Percentiles rank a stretch among this genome's conserved stretches.
phyloP scores from a whole-genome alignment of 2,797 vertebrate genomes.

The Sciurus vulgaris region DNA sequence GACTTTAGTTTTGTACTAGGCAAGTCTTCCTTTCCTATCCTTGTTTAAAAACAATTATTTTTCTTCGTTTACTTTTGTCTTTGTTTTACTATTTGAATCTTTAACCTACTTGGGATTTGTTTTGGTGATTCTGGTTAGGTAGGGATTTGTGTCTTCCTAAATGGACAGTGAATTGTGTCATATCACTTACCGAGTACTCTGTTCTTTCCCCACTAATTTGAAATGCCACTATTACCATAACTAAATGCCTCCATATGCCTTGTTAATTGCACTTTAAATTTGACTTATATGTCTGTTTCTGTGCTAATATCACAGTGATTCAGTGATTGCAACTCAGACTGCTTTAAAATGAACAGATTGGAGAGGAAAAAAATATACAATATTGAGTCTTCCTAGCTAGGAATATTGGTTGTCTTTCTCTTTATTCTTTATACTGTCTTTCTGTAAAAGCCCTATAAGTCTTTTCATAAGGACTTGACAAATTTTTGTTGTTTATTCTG shows the following conservation, averaged over 20 bases:
- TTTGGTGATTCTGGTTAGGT: conserved; percentile 32
- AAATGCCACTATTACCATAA: conserved; percentile 32
- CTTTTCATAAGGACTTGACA: conserved; percentile 46
- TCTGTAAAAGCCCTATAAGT: background rate
- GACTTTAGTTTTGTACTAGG: background rate
- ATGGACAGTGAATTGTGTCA: background rate
- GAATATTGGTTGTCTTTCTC: background rate
- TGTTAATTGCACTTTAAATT: conserved; percentile 51
- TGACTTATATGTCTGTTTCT: background rate
- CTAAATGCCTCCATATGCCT: background rate
- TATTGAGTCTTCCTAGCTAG: background rate
- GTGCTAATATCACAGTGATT: conserved; percentile 49
- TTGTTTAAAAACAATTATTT: conserved; percentile 33
- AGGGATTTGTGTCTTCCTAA: conserved; percentile 26
- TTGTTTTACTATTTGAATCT: conserved; percentile 40
- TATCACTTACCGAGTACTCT: background rate
- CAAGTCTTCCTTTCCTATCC: background rate
- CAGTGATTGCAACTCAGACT: background rate
- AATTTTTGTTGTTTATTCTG: background rate
- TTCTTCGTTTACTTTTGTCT: background rate
- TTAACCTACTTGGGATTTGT: conserved; percentile 14
- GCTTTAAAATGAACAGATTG: conserved; percentile 25
- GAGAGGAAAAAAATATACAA: conserved; percentile 10
- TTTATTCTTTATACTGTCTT: conserved; percentile 43
- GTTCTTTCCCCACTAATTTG: background rate